A percentile compares a stretch with the other conserved stretches of the same genome.
Conservation (phyloP, 92 coral and sea anemone species). For the Umimayanthus kanabou region DNA sequence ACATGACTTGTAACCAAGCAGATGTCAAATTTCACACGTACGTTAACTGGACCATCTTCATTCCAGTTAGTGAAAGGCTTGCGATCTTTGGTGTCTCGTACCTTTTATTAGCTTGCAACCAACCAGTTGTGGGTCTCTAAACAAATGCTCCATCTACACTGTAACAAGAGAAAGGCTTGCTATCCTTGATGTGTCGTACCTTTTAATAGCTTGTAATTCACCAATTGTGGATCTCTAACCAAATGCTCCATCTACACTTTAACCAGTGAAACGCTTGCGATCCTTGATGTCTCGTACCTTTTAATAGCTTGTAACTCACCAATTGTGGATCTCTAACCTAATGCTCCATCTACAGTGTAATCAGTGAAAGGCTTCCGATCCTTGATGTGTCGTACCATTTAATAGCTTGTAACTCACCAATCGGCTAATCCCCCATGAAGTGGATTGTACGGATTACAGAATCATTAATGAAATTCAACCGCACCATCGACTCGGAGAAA, state of each 20-base stretch:
- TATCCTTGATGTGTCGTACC: neutral
- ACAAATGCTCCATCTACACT: neutral
- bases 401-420: neutral
- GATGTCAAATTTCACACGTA: neutral
- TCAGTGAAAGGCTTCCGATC: neutral
- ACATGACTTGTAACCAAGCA: no score
- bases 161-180: neutral
- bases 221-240: no score
- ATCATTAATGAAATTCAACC: no score
- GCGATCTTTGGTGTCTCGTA: neutral
- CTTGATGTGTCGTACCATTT: neutral
- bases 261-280: neutral
- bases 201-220: no score
- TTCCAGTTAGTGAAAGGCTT: slow-evolving; percentile 8
- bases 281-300: neutral
- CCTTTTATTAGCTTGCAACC: no score
- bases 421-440: no score
- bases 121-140: no score
- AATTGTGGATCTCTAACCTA: no score
- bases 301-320: neutral
- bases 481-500: no score
- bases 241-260: neutral
- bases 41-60: neutral
- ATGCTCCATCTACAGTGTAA: neutral
- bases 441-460: no score